Conservation (phyloP, 2,797 vertebrate genomes). For the Tokudaia muenninki region DNA sequence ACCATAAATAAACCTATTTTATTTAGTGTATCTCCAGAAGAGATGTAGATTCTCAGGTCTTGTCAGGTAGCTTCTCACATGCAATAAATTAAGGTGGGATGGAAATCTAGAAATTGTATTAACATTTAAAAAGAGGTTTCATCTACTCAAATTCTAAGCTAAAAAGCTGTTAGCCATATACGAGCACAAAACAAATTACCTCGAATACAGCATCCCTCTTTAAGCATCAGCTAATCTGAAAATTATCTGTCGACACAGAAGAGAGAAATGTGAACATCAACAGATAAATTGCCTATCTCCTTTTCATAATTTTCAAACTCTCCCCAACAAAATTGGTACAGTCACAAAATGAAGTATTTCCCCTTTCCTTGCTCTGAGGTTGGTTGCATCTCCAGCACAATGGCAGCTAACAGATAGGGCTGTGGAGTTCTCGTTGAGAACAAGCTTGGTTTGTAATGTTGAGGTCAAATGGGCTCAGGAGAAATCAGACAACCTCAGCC, state of each 20-base stretch:
- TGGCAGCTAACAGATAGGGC: background rate
- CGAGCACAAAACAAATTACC: background rate
- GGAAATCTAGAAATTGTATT: background rate
- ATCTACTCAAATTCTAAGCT: constrained; percentile 11
- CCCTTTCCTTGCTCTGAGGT: background rate
- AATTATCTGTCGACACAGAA: background rate
- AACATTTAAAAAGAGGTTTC: constrained; percentile 14
- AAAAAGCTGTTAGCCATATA: background rate
- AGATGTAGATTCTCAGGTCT: constrained; percentile 27
- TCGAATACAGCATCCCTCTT: background rate
- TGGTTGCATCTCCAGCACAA: background rate
- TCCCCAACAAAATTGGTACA: constrained; percentile 9
- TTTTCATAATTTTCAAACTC: constrained; percentile 11
- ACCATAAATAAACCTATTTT: constrained; percentile 25
- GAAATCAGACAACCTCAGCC: background rate
- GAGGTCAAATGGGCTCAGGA: background rate
- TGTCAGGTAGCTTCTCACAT: constrained; percentile 15
- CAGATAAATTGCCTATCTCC: background rate
- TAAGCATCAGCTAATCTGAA: constrained; percentile 21
- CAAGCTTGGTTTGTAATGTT: background rate
- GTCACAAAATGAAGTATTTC: background rate
- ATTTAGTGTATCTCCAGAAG: constrained; percentile 35
- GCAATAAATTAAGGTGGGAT: background rate
- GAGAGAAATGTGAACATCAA: background rate
- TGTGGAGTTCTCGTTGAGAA: background rate